A percentile compares a stretch with the other conserved stretches of the same genome.
Evolutionary conservation across 2,888 invertebrate species (phyloP).

Genomic region (Ophion obscuratus): DNA sequence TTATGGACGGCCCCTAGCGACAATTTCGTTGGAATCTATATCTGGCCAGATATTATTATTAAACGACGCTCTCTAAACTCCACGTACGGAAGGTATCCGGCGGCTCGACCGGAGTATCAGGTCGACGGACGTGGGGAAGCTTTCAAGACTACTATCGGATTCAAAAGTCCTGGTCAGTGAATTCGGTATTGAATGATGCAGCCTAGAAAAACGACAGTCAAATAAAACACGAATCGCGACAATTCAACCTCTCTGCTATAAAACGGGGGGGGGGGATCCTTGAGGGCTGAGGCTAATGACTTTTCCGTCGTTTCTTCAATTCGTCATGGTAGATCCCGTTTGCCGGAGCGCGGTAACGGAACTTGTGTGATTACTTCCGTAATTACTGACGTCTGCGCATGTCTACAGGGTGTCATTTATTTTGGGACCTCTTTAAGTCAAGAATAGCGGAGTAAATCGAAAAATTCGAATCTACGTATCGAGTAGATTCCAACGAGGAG

Average conservation of each 20-base stretch:
- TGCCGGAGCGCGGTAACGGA: neutral
- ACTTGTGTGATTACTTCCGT: no score
- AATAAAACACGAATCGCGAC: neutral
- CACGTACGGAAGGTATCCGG: constrained; percentile 40
- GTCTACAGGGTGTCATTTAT: no score
- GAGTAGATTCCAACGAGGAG: no score
- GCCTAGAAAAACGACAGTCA: constrained; percentile 44
- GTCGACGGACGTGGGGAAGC: constrained; percentile 34
- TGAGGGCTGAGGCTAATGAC: no score
- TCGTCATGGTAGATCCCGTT: no score
- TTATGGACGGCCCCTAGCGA: no score
- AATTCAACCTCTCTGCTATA: constrained; percentile 60
- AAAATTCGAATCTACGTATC: no score
- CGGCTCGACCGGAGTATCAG: constrained; percentile 35
- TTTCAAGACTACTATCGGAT: constrained; percentile 50
- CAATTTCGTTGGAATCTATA: neutral
- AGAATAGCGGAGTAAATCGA: no score
- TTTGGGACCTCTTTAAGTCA: no score
- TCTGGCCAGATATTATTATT: neutral
- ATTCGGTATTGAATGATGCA: constrained; percentile 38
- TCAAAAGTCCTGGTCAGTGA: constrained; percentile 51
- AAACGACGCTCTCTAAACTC: constrained; percentile 16
- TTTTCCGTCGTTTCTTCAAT: no score
- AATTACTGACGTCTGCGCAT: no score
- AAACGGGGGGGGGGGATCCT: constrained; percentile 9